A percentile compares a stretch with the other conserved stretches of the same genome.
phyloP scores from a whole-genome alignment of 2,888 invertebrate genomes.

The Pseudanteris insignis region DNA sequence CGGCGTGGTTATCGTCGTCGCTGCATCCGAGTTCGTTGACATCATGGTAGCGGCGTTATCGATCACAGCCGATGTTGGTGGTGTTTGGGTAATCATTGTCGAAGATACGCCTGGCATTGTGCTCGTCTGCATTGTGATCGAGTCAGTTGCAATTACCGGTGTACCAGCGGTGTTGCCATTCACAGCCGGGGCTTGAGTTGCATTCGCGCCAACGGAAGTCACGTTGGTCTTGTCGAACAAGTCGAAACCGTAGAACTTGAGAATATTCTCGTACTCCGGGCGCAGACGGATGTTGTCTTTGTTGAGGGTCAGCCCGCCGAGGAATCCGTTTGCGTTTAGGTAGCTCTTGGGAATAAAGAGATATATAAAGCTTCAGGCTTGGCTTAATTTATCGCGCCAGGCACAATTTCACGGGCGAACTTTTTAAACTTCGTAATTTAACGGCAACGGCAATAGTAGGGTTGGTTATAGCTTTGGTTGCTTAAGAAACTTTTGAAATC shows the following conservation, averaged over 20 bases:
- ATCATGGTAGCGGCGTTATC: constrained; percentile 43
- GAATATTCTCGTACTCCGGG: constrained; percentile 76
- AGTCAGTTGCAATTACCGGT: constrained; percentile 27
- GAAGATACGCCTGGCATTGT: constrained; percentile 25
- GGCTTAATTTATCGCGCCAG: no score
- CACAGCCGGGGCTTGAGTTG: constrained; percentile 18
- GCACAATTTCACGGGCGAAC: no score
- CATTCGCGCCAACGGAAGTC: constrained; percentile 16
- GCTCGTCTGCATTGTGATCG: constrained; percentile 21
- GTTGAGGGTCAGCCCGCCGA: constrained; percentile 82
- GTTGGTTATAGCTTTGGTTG: no score
- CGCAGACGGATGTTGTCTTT: constrained; percentile 80
- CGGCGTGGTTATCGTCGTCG: no score
- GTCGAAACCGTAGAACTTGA: constrained; percentile 85
- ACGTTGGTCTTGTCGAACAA: constrained; percentile 61
- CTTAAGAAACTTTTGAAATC: no score
- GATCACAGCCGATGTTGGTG: constrained; percentile 31
- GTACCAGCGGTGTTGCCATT: constrained; percentile 9
- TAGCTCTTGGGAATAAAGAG: constrained; percentile 72
- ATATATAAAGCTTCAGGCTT: neutral
- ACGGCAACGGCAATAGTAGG: no score
- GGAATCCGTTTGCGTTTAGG: constrained; percentile 83
- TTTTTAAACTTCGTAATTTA: no score
- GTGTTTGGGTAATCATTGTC: constrained; percentile 22
- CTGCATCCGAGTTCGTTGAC: constrained; percentile 23